These are phyloP conservation scores for Cephonodes hylas DNA, from an alignment of 2,888 invertebrate species.

Conservation along the genomic window DNA sequence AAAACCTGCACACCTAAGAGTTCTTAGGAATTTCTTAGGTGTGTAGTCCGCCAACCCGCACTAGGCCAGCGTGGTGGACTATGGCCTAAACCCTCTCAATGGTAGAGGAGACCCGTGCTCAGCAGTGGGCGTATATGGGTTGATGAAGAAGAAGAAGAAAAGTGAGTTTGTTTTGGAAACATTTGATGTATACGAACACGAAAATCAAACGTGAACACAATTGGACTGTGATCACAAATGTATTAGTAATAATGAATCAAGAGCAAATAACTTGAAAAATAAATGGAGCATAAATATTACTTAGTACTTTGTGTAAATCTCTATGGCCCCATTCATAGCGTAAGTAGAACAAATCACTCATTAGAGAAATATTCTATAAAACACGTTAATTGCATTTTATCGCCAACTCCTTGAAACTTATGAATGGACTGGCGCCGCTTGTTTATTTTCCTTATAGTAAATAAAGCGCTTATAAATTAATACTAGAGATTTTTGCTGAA, in stretches of 20 bases:
- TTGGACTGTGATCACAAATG: background rate
- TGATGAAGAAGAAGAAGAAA: no score
- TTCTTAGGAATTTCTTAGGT: no score
- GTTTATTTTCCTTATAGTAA: background rate
- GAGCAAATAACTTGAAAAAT: background rate
- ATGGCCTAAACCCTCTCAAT: no score
- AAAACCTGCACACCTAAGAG: no score
- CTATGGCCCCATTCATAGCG: background rate
- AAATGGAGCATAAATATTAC: background rate
- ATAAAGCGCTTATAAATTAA: background rate
- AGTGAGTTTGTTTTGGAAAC: no score
- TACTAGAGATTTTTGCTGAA: background rate
- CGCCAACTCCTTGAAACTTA: background rate
- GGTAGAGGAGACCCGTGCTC: no score
- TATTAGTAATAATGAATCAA: background rate
- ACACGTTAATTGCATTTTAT: background rate
- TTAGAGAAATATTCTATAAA: background rate
- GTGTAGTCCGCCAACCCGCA: no score
- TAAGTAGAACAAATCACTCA: slow-evolving; percentile 2
- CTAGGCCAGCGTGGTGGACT: no score
- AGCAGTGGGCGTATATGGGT: no score
- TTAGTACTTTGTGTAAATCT: background rate
- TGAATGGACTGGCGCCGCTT: background rate
- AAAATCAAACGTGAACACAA: background rate
- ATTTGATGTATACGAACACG: no score